These are phyloP conservation scores for Microcebus murinus DNA, from an alignment of 2,113 vertebrate genomes.

Conservation along the genomic window DNA sequence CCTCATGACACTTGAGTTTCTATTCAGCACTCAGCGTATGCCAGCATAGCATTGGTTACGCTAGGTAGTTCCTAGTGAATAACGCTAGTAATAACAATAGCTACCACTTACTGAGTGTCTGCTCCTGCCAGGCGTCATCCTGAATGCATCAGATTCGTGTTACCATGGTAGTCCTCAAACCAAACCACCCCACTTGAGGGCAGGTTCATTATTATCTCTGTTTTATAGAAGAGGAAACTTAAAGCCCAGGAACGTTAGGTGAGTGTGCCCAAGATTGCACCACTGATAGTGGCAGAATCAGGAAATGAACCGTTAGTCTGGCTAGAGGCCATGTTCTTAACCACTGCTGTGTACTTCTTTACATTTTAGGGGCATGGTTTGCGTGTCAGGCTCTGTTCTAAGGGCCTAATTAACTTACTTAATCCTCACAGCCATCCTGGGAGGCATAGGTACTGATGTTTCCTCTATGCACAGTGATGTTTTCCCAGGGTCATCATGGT, in stretches of 20 bases:
- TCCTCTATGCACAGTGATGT: not conserved
- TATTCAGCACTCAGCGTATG: not conserved
- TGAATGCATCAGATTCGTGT: not conserved
- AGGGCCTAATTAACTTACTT: not conserved
- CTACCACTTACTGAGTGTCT: not conserved
- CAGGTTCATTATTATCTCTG: not conserved
- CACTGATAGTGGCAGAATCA: not conserved
- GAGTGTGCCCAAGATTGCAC: not conserved
- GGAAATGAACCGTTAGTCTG: not conserved
- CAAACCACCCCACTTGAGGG: not conserved
- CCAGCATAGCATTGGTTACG: fast-evolving
- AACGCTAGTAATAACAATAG: not conserved
- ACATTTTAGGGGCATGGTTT: not conserved
- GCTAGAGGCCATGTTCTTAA: not conserved
- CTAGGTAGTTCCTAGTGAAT: not conserved
- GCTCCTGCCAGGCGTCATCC: not conserved
- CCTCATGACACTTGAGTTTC: not conserved
- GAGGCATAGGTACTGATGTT: not conserved
- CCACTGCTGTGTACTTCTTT: not conserved
- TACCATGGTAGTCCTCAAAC: not conserved
- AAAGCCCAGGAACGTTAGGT: not conserved
- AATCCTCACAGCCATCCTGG: not conserved
- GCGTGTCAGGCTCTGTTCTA: not conserved
- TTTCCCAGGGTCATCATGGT: not conserved
- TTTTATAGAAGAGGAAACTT: not conserved